Percentiles rank a stretch among this genome's conserved stretches.
These are phyloP conservation scores for Ceyx margarethae DNA, from an alignment of 2,113 vertebrate genomes.

Conservation along the genomic window DNA sequence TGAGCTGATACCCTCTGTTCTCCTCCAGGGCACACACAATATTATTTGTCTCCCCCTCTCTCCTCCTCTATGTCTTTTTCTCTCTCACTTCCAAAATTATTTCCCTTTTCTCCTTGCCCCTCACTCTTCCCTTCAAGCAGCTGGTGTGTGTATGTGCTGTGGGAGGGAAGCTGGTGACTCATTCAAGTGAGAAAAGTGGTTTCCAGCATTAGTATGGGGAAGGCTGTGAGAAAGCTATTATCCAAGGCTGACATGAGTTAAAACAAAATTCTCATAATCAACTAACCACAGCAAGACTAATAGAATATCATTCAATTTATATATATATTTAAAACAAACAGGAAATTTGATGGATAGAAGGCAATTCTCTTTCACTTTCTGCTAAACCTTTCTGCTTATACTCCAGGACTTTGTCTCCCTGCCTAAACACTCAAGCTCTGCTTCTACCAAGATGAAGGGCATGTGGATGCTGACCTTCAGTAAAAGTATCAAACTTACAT, in stretches of 20 bases:
- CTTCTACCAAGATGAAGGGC: background rate
- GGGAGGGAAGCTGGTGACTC: constrained; percentile 45
- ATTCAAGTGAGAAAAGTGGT: constrained; percentile 42
- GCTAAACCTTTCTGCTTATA: background rate
- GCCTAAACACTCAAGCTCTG: background rate
- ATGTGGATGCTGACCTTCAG: background rate
- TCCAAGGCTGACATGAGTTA: constrained; percentile 1
- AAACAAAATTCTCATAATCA: constrained; percentile 5
- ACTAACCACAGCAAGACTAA: background rate
- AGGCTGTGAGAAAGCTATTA: constrained; percentile 36
- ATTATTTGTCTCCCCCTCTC: background rate
- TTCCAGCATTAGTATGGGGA: constrained; percentile 27
- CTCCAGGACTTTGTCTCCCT: background rate
- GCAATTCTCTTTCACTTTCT: background rate
- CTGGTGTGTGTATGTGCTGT: background rate
- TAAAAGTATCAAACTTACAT: background rate
- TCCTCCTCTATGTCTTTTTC: background rate
- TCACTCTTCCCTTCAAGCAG: constrained; percentile 15
- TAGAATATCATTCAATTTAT: background rate
- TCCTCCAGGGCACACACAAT: background rate
- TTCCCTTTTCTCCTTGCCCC: background rate
- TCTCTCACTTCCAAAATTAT: background rate
- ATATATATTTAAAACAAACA: background rate
- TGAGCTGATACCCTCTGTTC: constrained; percentile 1
- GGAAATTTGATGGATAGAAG: background rate